A percentile compares a stretch with the other conserved stretches of the same genome.
Conservation (phyloP, 2,113 vertebrate species). For the Oxygymnocypris stewartii region DNA sequence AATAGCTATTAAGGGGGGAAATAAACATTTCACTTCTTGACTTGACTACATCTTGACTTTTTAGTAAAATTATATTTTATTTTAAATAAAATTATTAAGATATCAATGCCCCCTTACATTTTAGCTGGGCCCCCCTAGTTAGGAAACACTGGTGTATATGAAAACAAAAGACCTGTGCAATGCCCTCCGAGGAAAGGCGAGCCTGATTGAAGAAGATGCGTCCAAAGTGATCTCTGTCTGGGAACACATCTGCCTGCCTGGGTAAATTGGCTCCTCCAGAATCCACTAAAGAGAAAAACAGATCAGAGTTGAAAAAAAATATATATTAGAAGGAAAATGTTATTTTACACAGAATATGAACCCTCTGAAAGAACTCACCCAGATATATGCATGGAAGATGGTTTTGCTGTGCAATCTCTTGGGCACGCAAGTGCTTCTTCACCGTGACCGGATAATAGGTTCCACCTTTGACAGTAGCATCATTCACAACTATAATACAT, state of each 20-base stretch:
- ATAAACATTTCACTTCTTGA: no score
- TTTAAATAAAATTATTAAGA: no score
- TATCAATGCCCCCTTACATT: no score
- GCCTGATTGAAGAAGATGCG: constrained; percentile 97
- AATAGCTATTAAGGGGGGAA: neutral
- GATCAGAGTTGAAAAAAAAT: neutral
- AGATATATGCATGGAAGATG: constrained; percentile 92
- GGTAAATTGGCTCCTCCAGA: constrained; percentile 96
- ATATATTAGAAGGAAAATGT: neutral
- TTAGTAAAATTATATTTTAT: no score
- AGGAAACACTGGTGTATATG: neutral
- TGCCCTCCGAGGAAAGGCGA: constrained; percentile 88
- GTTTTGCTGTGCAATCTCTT: constrained; percentile 95
- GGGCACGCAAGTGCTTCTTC: constrained; percentile 95
- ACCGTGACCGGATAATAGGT: constrained; percentile 94
- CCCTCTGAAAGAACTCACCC: constrained; percentile 74
- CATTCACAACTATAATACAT: constrained; percentile 94
- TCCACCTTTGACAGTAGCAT: constrained; percentile 97
- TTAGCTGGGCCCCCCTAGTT: no score
- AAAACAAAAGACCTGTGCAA: constrained; percentile 83
- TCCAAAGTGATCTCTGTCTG: constrained; percentile 96
- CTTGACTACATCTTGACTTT: no score
- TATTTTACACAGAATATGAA: neutral
- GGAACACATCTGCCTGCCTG: constrained; percentile 91
- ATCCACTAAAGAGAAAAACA: constrained; percentile 78